Evolutionary conservation across 64 coral and sea anemone species (phyloP), one percentile per base, ranked within the genome.

Genomic region (Actinia tenebrosa): DNA sequence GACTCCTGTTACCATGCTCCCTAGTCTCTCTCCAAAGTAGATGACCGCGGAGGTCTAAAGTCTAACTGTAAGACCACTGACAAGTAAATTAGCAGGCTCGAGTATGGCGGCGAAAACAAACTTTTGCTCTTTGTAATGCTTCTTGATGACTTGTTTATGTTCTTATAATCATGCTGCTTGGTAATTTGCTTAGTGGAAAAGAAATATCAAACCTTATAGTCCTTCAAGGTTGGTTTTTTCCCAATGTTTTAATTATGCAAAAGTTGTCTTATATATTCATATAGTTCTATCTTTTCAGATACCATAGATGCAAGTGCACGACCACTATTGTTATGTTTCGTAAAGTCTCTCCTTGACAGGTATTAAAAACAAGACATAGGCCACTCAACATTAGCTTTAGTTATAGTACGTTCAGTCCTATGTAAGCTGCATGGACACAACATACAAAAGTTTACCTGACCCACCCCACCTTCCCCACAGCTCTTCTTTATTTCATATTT

Each of bases 291-390:
- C 69, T 75, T 30, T 53, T 26, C 45, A 83, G 80, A 85, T 85
- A 53, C 83, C 1, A 44, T 85, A 19, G 83, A 85, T 17, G 56
- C 42, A 64, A 87, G 79, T 89, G 92, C 86, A 22, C 86, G 82
- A 45, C 77, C 87, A 46, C 64, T 89, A 54, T 50, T 93, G 16
- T 50, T 58, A 44, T 93, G 55, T 60, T 89, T 89, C 44, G 53
- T 86, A 15, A 86, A 87, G 60, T 78, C 87, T 10, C 78, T 89
- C 3, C 92, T 93, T 8, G 20, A 93, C 50, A 93, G 92, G 92
- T 93, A 86, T 85, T 55, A 8, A 8, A 55, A 6, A 8, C 53
- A 55, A 55, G 53, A 55, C 6, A 1, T 6, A 55, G 82, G 16
- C 16, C 8, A 64, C n/a, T n/a, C 61, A 64, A 37, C 30, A 37